Percentiles rank a stretch among this genome's conserved stretches.
Evolutionary conservation across 2,888 invertebrate species (phyloP).

Genomic region (Pardosa pseudoannulata): DNA sequence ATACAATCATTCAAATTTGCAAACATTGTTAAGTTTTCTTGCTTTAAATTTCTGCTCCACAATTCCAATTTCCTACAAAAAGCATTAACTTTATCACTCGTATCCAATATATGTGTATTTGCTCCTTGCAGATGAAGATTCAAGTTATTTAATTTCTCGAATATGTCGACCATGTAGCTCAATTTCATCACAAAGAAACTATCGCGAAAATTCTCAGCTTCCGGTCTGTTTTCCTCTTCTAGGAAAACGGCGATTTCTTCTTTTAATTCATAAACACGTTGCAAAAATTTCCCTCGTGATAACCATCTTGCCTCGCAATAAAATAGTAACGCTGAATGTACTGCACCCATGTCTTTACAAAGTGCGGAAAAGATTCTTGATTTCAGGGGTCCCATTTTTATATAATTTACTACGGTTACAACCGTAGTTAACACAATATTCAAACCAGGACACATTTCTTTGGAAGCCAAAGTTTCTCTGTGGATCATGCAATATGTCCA

Average conservation of each 20-base stretch:
- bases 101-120: too few species aligned
- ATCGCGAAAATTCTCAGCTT: slow-evolving; percentile 52
- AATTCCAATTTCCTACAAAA: slow-evolving; percentile 24
- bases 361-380: too few species aligned
- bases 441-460: too few species aligned
- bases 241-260: slow-evolving; percentile 36
- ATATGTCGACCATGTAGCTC: slow-evolving; percentile 56
- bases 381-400: too few species aligned
- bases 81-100: too few species aligned
- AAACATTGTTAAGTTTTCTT: slow-evolving; percentile 43
- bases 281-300: neutral
- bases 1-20: slow-evolving; percentile 34
- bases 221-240: slow-evolving; percentile 45
- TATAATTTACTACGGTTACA: too few species aligned
- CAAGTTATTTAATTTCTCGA: slow-evolving; percentile 22
- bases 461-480: too few species aligned
- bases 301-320: too few species aligned
- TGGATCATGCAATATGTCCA: too few species aligned
- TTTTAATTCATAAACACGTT: slow-evolving; percentile 9
- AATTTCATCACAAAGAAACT: slow-evolving; percentile 56
- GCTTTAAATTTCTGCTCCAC: slow-evolving; percentile 56
- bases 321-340: neutral
- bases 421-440: too few species aligned
- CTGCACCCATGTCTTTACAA: neutral
- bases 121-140: too few species aligned